Evolutionary conservation across 2,797 vertebrate genomes (phyloP), one percentile per base, ranked within the genome.

Genomic region (Epinephelus malabaricus): DNA sequence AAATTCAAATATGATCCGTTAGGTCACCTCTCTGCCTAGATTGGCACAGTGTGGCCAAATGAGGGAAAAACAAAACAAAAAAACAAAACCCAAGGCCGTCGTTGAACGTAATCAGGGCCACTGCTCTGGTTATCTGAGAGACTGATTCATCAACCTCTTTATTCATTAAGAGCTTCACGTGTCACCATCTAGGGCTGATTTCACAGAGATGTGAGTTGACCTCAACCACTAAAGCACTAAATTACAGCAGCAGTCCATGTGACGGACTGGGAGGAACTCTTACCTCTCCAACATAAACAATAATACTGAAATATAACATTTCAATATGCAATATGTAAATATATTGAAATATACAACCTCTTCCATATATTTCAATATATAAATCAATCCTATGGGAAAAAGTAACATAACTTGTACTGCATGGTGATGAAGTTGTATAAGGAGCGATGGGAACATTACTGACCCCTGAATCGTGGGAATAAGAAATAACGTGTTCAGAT

Each of bases 171-270:
- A 86, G 71, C 23, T 69, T 63, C 62, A 81, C 64, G 14, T 17
- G 62, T 75, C 55, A 25, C 25, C 71, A 56, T 15, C 34, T 54
- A 34, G 51, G 61, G 65, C 40, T 62, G 17, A 68, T 47, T 34
- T 68, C 73, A 74, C 67, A 82, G 61, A 61, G 58, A 67, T 25
- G 60, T 12, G 15, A 63, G 30, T 40, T n/a, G 58, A 79, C 78
- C 74, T 85, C 59, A 74, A 82, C 71, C 76, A 78, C 73, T 78
- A 79, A 92, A 91, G 88, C 89, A 67, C 54, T 78, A 84, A 89
- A 88, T 84, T 85, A 92, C 91, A 93, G 87, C 86, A 88, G 86
- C 59, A 68, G 79, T 78, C 78, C 81, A 40, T 43, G 64, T 69
- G 53, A 75, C 11, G 10, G 70, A 78, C 72, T 51, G 40, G 49